Evolutionary conservation across 2,113 vertebrate genomes (phyloP).

Genomic region (human (Homo sapiens)): GRCh38 chr17:2064001-2064500

Average conservation of each 20-base stretch:
- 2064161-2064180: background rate
- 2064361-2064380: background rate
- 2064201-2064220: background rate
- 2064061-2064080: background rate
- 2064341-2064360: background rate
- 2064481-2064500: background rate
- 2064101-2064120: background rate
- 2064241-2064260: background rate
- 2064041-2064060: background rate
- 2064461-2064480: background rate
- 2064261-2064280: slow-evolving; percentile 30
- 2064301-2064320: slow-evolving; percentile 7
- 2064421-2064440: background rate
- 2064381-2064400: background rate
- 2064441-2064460: background rate
- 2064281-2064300: background rate
- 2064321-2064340: background rate
- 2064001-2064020: background rate
- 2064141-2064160: background rate
- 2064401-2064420: background rate
- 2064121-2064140: background rate
- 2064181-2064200: background rate
- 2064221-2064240: background rate
- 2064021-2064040: background rate
- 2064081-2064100: background rate